phyloP scores from a whole-genome alignment of 2,888 invertebrate species.

The Stomorhina lunata region DNA sequence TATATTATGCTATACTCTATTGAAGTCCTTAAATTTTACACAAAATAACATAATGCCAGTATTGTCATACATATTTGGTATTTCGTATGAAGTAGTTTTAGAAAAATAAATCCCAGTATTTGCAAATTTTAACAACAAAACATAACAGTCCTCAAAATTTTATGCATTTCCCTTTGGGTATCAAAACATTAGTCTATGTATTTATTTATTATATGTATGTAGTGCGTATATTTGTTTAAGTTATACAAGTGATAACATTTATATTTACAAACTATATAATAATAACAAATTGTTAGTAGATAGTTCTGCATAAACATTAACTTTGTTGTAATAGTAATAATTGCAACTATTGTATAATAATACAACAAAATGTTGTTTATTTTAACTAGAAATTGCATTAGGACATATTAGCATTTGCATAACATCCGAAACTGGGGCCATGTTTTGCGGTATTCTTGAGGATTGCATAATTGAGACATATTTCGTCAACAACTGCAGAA shows the following conservation, averaged over 20 bases:
- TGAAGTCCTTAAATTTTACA: too few relatives aligned
- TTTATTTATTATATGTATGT: neutral
- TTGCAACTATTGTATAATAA: slow-evolving; percentile 14
- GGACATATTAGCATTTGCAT: slow-evolving; percentile 11
- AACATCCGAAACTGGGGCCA: too few relatives aligned
- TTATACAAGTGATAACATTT: slow-evolving; percentile 41
- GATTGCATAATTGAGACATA: too few relatives aligned
- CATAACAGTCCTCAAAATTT: too few relatives aligned
- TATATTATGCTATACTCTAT: too few relatives aligned
- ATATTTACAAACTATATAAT: slow-evolving; percentile 33
- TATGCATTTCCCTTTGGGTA: neutral
- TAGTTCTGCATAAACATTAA: slow-evolving; percentile 4
- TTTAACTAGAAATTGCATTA: neutral
- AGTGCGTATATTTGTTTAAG: neutral
- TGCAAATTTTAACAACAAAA: too few relatives aligned
- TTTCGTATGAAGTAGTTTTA: too few relatives aligned
- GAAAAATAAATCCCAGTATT: too few relatives aligned
- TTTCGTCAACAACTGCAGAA: too few relatives aligned
- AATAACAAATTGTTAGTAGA: slow-evolving; percentile 33
- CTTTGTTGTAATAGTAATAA: slow-evolving; percentile 12
- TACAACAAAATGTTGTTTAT: slow-evolving; percentile 34
- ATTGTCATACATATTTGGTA: too few relatives aligned
- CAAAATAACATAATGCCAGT: too few relatives aligned
- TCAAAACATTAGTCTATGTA: neutral
- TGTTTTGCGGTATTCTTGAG: too few relatives aligned